These are phyloP conservation scores for Plagodis dolabraria DNA, from an alignment of 2,888 invertebrate genomes.

Conservation along the genomic window DNA sequence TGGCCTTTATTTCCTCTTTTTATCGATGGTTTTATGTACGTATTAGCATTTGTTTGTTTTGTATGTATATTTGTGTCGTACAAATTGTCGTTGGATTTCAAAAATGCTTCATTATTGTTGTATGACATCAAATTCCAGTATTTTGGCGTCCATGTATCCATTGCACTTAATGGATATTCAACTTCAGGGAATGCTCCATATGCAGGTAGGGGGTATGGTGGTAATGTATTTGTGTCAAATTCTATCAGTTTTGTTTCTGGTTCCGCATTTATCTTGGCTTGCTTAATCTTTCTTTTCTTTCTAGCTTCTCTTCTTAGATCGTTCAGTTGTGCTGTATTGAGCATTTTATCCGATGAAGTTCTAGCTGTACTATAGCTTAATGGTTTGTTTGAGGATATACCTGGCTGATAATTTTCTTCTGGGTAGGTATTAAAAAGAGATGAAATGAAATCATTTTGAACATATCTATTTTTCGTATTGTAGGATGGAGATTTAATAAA, in stretches of 20 bases:
- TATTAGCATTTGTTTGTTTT: constrained; percentile 15
- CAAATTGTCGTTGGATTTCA: constrained; percentile 17
- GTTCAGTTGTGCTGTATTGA: constrained; percentile 26
- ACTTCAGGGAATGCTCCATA: constrained; percentile 62
- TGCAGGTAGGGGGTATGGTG: constrained; percentile 40
- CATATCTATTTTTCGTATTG: neutral
- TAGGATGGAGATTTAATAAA: constrained; percentile 1
- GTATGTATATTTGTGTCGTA: constrained; percentile 13
- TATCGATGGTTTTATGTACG: constrained; percentile 10
- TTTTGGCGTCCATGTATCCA: constrained; percentile 61
- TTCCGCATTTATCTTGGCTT: constrained; percentile 15
- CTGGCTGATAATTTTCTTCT: constrained; percentile 53
- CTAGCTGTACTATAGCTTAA: constrained; percentile 16
- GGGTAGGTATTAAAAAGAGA: constrained; percentile 44
- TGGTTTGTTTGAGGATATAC: constrained; percentile 27
- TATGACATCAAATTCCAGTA: constrained; percentile 53
- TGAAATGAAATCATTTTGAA: constrained; percentile 7
- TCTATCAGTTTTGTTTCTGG: constrained; percentile 14
- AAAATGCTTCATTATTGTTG: constrained; percentile 24
- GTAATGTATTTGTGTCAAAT: constrained; percentile 19
- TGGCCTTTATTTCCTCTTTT: constrained; percentile 10
- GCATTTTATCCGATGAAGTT: constrained; percentile 15
- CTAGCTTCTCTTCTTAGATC: constrained; percentile 45
- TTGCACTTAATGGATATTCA: constrained; percentile 62
- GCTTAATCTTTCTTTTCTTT: constrained; percentile 40